Percentiles rank a stretch among this genome's conserved stretches.
phyloP scores from a whole-genome alignment of 1,140 invertebrate species.

The Sminthurides bifidus region DNA sequence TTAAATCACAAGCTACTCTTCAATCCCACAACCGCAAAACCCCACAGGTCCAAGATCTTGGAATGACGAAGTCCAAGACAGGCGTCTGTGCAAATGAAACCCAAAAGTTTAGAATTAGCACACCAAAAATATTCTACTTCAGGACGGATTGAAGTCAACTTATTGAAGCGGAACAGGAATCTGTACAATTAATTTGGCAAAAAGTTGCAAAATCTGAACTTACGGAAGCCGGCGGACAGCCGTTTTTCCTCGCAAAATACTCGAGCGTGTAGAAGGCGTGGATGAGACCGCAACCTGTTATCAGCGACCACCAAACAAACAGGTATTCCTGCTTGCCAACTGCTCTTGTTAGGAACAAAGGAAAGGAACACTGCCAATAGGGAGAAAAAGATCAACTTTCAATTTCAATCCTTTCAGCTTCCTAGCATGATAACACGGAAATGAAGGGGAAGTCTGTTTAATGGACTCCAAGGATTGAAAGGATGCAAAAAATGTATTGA shows the following conservation, averaged over 20 bases:
- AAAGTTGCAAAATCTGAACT: constrained; percentile 4
- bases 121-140: too few relatives aligned
- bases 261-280: constrained; percentile 71
- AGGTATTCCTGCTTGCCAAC: constrained; percentile 53
- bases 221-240: constrained; percentile 44
- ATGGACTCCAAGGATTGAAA: too few relatives aligned
- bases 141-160: too few relatives aligned
- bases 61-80: constrained; percentile 41
- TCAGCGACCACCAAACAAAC: constrained; percentile 63
- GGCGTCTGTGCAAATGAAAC: constrained; percentile 25
- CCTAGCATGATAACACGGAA: too few relatives aligned
- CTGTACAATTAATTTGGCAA: background rate
- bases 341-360: constrained; percentile 42
- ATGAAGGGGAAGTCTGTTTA: too few relatives aligned
- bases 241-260: constrained; percentile 63
- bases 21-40: too few relatives aligned
- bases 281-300: constrained; percentile 59
- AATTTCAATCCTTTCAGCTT: too few relatives aligned
- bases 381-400: too few relatives aligned
- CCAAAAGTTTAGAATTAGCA: too few relatives aligned
- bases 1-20: too few relatives aligned
- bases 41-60: constrained; percentile 48
- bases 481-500: too few relatives aligned
- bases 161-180: background rate
- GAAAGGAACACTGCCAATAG: constrained; percentile 37